Evolutionary conservation across 2,888 invertebrate species (phyloP), one percentile per base, ranked within the genome.

Genomic region (Microctonus brassicae): DNA sequence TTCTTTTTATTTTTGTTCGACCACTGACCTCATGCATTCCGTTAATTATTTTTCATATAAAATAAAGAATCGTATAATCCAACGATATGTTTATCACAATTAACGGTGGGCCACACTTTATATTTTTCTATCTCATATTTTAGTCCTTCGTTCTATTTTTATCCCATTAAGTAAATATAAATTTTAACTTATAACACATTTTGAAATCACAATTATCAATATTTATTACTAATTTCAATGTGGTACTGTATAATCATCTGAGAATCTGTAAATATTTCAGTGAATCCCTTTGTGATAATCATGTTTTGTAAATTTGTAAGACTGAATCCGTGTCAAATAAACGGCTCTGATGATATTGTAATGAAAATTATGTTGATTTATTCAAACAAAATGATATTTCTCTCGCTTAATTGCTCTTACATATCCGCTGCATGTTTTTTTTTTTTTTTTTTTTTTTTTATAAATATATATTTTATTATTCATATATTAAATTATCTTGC

Each of bases 261-360:
- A 72, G 64, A 75, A 73, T 76, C 71, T 76, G 78, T 78, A 78
- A 69, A 77, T 74, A 75, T 69, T 75, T 74, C 74, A 76, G 70
- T 73, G 69, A 76, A 75, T 71, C 74, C 72, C 73, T 70, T 75
- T 77, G 75, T 76, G 77, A 75, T 73, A 72, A 78, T 73, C 65
- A 76, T 78, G 74, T 76, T 77, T 75, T 80, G 78, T 80, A 79
- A 75, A 77, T 78, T 76, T 78, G 78, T 78, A 78, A 76, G 77
- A 80, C 77, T 76, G 75, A 75, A 75, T 74, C 76, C 78, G 76
- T 80, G 80, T 79, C 79, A 80, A n/a, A 80, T 80, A 80, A 80
- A 80, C 77, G 74, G 76, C 75, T 73, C 73, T 75, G 66, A 77
- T 68, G 75, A 76, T 71, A 65, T 64, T 63, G 58, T 36, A 72